Percentiles rank a stretch among this genome's conserved stretches.
These are phyloP conservation scores for Elegia similella DNA, from an alignment of 2,888 invertebrate species.

Conservation along the genomic window DNA sequence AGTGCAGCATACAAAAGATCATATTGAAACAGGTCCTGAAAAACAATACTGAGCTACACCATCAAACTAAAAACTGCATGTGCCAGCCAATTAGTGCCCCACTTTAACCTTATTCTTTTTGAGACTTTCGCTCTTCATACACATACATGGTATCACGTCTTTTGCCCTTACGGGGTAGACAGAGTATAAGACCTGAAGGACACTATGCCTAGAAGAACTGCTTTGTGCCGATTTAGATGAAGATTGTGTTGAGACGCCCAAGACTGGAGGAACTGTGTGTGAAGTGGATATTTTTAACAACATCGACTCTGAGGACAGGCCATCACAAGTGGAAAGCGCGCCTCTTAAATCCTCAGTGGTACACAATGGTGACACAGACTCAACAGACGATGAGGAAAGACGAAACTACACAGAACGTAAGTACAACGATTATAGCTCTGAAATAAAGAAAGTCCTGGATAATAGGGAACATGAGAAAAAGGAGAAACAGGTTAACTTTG, in stretches of 20 bases:
- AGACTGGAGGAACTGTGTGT: conserved; percentile 28
- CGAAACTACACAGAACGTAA: conserved; percentile 87
- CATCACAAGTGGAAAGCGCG: conserved; percentile 22
- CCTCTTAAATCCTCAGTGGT: conserved; percentile 52
- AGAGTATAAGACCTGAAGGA: too few relatives aligned
- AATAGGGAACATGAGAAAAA: conserved; percentile 60
- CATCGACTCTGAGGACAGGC: conserved; percentile 22
- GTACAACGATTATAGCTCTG: conserved; percentile 86
- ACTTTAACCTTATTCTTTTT: too few relatives aligned
- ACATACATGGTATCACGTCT: too few relatives aligned
- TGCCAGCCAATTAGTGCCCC: too few relatives aligned
- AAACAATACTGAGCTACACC: too few relatives aligned
- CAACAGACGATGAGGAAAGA: conserved; percentile 91
- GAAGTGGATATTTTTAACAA: conserved; percentile 65
- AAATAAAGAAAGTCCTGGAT: conserved; percentile 83
- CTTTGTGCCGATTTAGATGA: conserved; percentile 61
- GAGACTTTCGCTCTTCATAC: too few relatives aligned
- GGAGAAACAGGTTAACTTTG: conserved; percentile 63
- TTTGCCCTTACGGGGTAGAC: too few relatives aligned
- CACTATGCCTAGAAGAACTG: too few relatives aligned
- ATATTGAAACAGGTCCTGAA: too few relatives aligned
- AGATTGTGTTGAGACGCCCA: conserved; percentile 27
- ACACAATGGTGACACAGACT: conserved; percentile 85
- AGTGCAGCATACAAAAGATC: too few relatives aligned
- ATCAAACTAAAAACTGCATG: too few relatives aligned